Conservation (phyloP, 2,113 vertebrate species). For the Lanius collurio region DNA sequence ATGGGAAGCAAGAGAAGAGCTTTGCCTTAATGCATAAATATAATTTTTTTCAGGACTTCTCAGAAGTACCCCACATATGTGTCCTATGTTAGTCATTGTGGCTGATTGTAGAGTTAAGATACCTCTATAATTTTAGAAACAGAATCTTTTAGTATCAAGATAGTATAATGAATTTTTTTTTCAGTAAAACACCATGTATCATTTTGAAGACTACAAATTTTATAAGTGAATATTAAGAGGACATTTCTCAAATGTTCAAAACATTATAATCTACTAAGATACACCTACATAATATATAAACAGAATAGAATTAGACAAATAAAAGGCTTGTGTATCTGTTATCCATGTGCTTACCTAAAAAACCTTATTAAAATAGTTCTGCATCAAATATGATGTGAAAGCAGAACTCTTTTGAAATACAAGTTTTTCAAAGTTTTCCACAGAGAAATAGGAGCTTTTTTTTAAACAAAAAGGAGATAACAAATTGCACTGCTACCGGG, state of each 20-base stretch:
- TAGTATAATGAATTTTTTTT: background rate
- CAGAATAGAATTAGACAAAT: background rate
- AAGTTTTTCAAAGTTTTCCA: background rate
- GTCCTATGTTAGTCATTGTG: background rate
- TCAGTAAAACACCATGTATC: background rate
- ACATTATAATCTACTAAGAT: background rate
- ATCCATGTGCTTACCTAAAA: background rate
- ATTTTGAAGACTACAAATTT: background rate
- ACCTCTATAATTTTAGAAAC: background rate
- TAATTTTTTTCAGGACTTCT: background rate
- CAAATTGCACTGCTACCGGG: background rate
- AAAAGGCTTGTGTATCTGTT: background rate
- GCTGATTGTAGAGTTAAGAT: background rate
- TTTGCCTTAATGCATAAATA: background rate
- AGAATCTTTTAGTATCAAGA: background rate
- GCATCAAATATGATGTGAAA: background rate
- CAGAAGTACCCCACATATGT: accelerated
- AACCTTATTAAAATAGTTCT: background rate
- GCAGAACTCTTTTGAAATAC: background rate
- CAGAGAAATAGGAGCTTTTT: background rate
- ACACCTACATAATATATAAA: background rate
- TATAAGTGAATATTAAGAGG: background rate
- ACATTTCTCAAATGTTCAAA: background rate
- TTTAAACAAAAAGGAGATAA: background rate
- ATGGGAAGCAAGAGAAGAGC: background rate